Evolutionary conservation across 23 tunicate genomes (phyloP), one percentile per base, ranked within the genome.

Genomic region (Trididemnum nubilum): DNA sequence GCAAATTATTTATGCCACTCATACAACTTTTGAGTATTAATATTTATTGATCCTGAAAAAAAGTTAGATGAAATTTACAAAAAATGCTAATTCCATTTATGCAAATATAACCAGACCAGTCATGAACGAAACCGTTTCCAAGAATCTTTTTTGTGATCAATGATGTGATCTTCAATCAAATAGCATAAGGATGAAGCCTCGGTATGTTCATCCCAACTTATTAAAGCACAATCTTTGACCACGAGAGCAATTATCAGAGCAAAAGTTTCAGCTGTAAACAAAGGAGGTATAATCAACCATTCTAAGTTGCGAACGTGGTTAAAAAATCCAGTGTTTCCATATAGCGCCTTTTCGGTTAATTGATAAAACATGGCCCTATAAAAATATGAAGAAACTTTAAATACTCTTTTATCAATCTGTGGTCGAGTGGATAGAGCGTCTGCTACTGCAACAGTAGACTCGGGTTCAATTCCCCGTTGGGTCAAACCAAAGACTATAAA

Each of bases 221-320:
- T 12, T 22, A 61, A 22, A 12, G 29, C 29, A 26, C 27, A 61
- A 22, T 73, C 79, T n/a, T 73, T 73, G 2, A 35, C 24, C 21
- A 38, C 79, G 28, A 73, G 25, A 38, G 79, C 79, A 19, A 73
- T 27, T 15, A 73, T 1, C 57, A 73, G 33, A 15, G 79, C 30
- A 36, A 73, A 15, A 19, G 58, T 73, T 38, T 73, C 79, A 23
- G 79, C 58, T 36, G 57, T 36, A n/a, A n/a, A n/a, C 57, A 73
- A 15, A 25, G 57, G 57, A 36, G 79, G 79, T 22, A 73, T 25
- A 36, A 2, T 36, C 79, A 73, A 23, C 79, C 79, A 73, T 9
- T 39, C 24, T 36, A 73, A 21, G 21, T 73, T 57, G 2, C 58
- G 57, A 4, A 73, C 2, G 26, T 73, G 79, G 3, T 29, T 34